Evolutionary conservation across 2,888 invertebrate genomes (phyloP).

Genomic region (Leucoma salicis): DNA sequence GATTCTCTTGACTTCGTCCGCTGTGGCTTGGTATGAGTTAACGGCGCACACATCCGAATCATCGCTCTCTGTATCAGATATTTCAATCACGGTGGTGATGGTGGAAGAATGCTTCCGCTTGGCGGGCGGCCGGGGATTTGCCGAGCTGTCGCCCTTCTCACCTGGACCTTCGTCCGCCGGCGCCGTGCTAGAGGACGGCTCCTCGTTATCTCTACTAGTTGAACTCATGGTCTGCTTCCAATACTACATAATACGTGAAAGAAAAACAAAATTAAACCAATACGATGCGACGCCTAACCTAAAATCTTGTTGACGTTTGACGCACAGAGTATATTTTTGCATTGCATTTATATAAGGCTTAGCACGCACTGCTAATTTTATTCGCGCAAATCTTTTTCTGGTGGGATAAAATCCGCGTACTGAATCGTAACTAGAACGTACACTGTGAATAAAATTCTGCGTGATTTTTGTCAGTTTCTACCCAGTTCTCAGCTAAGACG

Average conservation of each 20-base stretch:
- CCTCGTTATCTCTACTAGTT: constrained; percentile 63
- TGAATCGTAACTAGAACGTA: too few relatives aligned
- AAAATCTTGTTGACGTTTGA: constrained; percentile 68
- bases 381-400: too few relatives aligned
- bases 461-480: too few relatives aligned
- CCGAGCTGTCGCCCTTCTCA: constrained; percentile 37
- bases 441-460: too few relatives aligned
- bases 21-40: constrained; percentile 73
- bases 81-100: constrained; percentile 61
- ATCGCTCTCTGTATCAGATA: constrained; percentile 75
- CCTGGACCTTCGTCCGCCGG: constrained; percentile 40
- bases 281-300: constrained; percentile 75
- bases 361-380: too few relatives aligned
- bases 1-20: constrained; percentile 76
- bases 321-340: too few relatives aligned
- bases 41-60: constrained; percentile 80
- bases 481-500: too few relatives aligned
- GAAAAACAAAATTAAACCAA: constrained; percentile 65
- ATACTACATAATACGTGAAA: constrained; percentile 70
- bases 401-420: too few relatives aligned
- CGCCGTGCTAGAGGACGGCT: constrained; percentile 56
- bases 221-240: constrained; percentile 65
- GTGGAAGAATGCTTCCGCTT: constrained; percentile 60
- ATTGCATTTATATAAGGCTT: too few relatives aligned
- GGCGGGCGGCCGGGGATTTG: constrained; percentile 60